These are phyloP conservation scores for Enteromius argenteus DNA, from an alignment of 2,797 vertebrate genomes.

Conservation along the genomic window DNA sequence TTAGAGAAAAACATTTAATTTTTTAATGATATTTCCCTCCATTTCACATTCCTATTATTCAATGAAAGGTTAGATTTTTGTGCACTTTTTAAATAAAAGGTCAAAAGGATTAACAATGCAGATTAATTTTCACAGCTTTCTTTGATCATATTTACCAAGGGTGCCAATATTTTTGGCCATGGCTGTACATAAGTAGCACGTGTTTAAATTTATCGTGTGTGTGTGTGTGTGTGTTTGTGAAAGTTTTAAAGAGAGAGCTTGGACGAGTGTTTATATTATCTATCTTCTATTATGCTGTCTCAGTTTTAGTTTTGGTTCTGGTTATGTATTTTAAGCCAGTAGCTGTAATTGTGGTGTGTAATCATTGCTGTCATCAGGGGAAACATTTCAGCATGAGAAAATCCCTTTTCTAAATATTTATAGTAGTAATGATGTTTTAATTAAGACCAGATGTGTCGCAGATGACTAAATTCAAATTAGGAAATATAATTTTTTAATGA, in stretches of 20 bases:
- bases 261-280: neutral
- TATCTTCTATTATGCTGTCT: neutral
- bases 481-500: neutral
- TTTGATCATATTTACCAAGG: no score
- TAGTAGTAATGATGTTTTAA: slow-evolving; percentile 10
- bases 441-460: slow-evolving; percentile 2
- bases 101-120: no score
- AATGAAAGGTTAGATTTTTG: no score
- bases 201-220: neutral
- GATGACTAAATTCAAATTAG: neutral
- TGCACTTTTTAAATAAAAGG: no score
- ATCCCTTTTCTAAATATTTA: slow-evolving; percentile 26
- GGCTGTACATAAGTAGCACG: neutral
- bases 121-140: no score
- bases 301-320: slow-evolving; percentile 14
- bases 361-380: slow-evolving; percentile 1
- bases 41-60: no score
- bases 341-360: slow-evolving; percentile 13
- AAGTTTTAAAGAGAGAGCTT: neutral
- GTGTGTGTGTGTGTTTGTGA: neutral
- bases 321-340: slow-evolving; percentile 20
- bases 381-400: slow-evolving; percentile 15
- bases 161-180: no score
- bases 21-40: no score
- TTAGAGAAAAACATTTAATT: no score